These are phyloP conservation scores for Misgurnus anguillicaudatus DNA, from an alignment of 2,113 vertebrate genomes.

Conservation along the genomic window DNA sequence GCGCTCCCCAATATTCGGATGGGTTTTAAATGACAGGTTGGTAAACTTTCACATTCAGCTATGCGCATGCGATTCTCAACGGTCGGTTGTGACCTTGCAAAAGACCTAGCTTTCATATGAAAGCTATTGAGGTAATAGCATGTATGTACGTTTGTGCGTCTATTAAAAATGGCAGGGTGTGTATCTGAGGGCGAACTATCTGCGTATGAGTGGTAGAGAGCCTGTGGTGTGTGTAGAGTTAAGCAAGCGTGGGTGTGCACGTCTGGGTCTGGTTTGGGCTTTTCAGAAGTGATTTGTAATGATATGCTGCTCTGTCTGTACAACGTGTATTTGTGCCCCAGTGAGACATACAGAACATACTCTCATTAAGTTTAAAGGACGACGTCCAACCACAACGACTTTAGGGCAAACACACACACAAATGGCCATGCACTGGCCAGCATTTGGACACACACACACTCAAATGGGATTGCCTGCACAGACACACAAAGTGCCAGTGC, in stretches of 20 bases:
- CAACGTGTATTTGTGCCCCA: slow-evolving; percentile 53
- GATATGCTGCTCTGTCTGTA: slow-evolving; percentile 58
- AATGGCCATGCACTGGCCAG: slow-evolving; percentile 40
- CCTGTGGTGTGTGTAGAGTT: slow-evolving; percentile 45
- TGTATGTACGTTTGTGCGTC: slow-evolving; percentile 39
- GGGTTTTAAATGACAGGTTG: too few relatives aligned
- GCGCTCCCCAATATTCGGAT: too few relatives aligned
- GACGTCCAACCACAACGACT: slow-evolving; percentile 50
- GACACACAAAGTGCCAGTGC: slow-evolving; percentile 33
- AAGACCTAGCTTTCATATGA: too few relatives aligned
- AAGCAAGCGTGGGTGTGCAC: slow-evolving; percentile 43
- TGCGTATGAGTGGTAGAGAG: slow-evolving; percentile 22
- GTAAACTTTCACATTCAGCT: not conserved
- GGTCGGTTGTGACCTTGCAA: not conserved
- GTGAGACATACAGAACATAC: slow-evolving; percentile 54
- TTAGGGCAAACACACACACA: slow-evolving; percentile 43
- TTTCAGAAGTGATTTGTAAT: slow-evolving; percentile 57
- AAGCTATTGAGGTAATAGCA: slow-evolving; percentile 36
- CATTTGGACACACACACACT: slow-evolving; percentile 12
- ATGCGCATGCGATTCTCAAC: not conserved
- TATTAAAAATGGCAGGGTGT: slow-evolving; percentile 42
- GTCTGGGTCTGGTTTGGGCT: slow-evolving; percentile 48
- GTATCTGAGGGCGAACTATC: slow-evolving; percentile 32
- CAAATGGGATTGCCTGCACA: slow-evolving; percentile 31
- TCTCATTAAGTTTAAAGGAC: slow-evolving; percentile 57